Evolutionary conservation across 2,888 invertebrate species (phyloP).

Genomic region (Tachystola acroxantha): DNA sequence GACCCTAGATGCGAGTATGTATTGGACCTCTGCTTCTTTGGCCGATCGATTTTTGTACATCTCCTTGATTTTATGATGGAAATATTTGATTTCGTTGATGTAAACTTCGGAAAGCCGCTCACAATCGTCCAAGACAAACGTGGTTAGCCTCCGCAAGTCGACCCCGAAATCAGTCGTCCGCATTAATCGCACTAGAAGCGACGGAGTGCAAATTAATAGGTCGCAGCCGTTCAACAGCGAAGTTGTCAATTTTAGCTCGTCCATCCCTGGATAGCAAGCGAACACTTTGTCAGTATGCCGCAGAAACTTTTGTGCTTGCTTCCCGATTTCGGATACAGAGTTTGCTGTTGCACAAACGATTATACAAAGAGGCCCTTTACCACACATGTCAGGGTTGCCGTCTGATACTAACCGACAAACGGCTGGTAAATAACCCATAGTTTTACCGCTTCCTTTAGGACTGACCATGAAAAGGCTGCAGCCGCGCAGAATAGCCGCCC

Average conservation of each 20-base stretch:
- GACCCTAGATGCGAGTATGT: conserved; percentile 77
- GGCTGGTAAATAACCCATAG: conserved; percentile 83
- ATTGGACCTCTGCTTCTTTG: conserved; percentile 72
- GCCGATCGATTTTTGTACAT: conserved; percentile 57
- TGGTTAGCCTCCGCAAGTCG: conserved; percentile 80
- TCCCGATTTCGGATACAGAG: conserved; percentile 70
- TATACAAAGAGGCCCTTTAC: conserved; percentile 80
- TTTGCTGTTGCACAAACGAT: conserved; percentile 81
- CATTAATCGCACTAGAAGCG: conserved; percentile 67
- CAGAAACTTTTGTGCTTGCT: conserved; percentile 56
- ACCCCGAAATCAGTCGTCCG: conserved; percentile 55
- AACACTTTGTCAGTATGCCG: conserved; percentile 43
- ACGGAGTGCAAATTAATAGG: conserved; percentile 84
- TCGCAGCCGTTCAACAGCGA: conserved; percentile 82
- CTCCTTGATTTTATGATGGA: conserved; percentile 57
- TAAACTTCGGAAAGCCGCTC: conserved; percentile 80
- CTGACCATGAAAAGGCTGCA: conserved; percentile 82
- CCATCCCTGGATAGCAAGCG: conserved; percentile 62
- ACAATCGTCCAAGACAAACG: conserved; percentile 84
- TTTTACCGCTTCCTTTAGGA: conserved; percentile 81
- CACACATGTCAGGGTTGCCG: conserved; percentile 37
- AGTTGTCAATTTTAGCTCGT: conserved; percentile 45
- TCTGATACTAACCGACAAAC: conserved; percentile 79
- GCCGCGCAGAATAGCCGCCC: conserved; percentile 83
- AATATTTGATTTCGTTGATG: conserved; percentile 54